Conservation (phyloP, 2,888 invertebrate species). For the Coelopa pilipes region DNA sequence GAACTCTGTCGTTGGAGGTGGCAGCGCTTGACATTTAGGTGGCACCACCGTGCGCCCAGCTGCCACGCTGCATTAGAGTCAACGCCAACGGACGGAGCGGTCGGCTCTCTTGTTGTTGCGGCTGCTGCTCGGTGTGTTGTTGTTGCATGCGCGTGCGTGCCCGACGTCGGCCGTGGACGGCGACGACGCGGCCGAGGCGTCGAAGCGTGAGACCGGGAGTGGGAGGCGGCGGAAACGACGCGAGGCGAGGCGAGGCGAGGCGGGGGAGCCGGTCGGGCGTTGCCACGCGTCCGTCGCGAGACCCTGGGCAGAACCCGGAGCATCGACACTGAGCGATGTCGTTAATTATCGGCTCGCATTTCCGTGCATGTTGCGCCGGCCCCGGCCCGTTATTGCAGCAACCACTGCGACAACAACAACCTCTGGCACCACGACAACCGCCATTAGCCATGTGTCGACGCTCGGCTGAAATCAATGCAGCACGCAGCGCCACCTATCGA, state of each 20-base stretch:
- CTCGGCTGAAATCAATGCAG: conserved; percentile 38
- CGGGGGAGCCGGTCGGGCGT: too few relatives aligned
- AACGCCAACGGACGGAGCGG: conserved; percentile 1
- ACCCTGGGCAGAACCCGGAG: conserved; percentile 22
- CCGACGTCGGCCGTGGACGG: too few relatives aligned
- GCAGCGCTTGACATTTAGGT: conserved; percentile 42
- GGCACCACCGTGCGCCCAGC: conserved; percentile 42
- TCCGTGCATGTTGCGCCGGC: conserved; percentile 7
- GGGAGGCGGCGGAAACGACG: too few relatives aligned
- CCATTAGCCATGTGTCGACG: conserved; percentile 1
- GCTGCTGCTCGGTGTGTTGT: not conserved
- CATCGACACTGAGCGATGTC: conserved; percentile 50
- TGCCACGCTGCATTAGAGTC: conserved; percentile 41
- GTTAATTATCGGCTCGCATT: conserved; percentile 45
- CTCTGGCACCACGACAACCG: not conserved
- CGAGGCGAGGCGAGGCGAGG: too few relatives aligned
- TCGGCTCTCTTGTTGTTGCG: not conserved
- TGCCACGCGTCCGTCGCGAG: too few relatives aligned
- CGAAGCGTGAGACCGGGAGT: too few relatives aligned
- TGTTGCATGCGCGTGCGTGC: not conserved
- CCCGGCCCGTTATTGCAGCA: conserved; percentile 25
- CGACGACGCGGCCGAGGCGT: too few relatives aligned
- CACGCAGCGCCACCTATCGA: conserved; percentile 59
- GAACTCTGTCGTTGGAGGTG: conserved; percentile 31
- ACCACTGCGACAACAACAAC: not conserved